phyloP scores from a whole-genome alignment of 1,140 invertebrate species.

The Drosophila hydei region DNA sequence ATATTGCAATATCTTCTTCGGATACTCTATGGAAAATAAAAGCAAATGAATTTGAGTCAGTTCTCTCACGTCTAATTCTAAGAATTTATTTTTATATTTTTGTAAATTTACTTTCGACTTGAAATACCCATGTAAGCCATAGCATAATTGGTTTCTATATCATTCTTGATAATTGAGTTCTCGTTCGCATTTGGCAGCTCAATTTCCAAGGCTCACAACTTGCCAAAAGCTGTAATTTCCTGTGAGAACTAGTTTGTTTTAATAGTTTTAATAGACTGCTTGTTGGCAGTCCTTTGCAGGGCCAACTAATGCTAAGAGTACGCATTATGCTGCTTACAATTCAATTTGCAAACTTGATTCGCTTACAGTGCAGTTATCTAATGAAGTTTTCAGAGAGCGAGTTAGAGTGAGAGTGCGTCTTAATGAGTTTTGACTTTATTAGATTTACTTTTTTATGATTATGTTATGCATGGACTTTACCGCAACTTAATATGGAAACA shows the following conservation, averaged over 20 bases:
- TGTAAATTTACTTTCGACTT: too few species aligned
- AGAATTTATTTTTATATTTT: too few species aligned
- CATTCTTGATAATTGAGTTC: not conserved
- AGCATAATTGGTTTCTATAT: not conserved
- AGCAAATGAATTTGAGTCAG: not conserved
- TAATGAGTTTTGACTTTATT: too few species aligned
- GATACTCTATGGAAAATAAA: slow-evolving; percentile 58
- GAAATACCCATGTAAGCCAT: too few species aligned
- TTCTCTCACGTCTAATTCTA: not conserved
- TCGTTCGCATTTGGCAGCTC: slow-evolving; percentile 1
- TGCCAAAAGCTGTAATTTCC: slow-evolving; percentile 6
- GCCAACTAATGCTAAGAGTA: too few species aligned
- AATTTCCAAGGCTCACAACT: not conserved
- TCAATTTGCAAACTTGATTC: slow-evolving; percentile 6
- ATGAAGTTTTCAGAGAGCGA: not conserved
- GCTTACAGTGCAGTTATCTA: too few species aligned
- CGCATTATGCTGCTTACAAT: slow-evolving; percentile 4
- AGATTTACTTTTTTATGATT: too few species aligned
- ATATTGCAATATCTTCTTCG: slow-evolving; percentile 78
- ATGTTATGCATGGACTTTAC: not conserved
- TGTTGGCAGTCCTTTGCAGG: too few species aligned
- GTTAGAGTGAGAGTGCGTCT: too few species aligned
- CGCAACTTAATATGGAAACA: not conserved
- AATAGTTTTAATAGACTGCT: not conserved
- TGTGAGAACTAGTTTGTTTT: not conserved